Evolutionary conservation across 2,113 vertebrate species (phyloP).

Genomic region (Daboia siamensis): DNA sequence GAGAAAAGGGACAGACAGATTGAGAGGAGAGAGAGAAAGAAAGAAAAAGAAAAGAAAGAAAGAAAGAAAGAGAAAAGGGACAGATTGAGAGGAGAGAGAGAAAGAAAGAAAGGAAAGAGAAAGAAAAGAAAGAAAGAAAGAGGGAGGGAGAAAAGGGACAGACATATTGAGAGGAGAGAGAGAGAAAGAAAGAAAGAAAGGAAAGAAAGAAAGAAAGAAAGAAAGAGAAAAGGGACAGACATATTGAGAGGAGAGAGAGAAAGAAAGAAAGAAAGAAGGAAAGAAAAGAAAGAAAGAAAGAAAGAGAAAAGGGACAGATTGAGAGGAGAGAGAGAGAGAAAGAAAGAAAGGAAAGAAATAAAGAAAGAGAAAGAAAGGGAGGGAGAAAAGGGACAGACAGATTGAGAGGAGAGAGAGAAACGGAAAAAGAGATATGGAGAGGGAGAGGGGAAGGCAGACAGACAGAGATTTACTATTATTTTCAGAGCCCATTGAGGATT

Average conservation of each 20-base stretch:
- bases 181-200: too few relatives aligned
- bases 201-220: too few relatives aligned
- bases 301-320: background rate
- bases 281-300: too few relatives aligned
- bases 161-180: background rate
- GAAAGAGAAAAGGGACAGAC: too few relatives aligned
- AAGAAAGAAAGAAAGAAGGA: too few relatives aligned
- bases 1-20: too few relatives aligned
- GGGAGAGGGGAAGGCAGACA: background rate
- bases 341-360: background rate
- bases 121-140: background rate
- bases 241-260: too few relatives aligned
- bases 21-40: background rate
- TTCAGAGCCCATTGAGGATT: background rate
- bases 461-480: background rate
- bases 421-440: background rate
- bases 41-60: background rate
- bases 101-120: background rate
- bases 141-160: background rate
- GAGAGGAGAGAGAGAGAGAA: background rate
- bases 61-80: background rate
- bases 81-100: background rate
- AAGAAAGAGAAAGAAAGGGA: background rate
- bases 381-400: too few relatives aligned
- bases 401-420: background rate